Base-by-base conservation (phyloP, 2,888 invertebrate species). In the Parasteatoda lunata region DNA sequence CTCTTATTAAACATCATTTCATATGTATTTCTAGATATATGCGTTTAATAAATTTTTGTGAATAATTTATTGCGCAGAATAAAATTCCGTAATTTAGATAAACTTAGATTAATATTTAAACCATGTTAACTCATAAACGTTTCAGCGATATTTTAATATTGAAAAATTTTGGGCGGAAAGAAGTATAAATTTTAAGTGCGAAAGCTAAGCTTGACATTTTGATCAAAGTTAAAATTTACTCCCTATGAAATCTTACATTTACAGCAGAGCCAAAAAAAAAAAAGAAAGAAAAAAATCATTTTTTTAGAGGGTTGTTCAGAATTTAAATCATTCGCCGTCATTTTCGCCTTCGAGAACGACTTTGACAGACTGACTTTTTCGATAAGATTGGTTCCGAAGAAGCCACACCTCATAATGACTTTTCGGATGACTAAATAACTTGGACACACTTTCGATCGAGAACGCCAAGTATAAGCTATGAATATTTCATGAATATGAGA, bases 401-500 rank as follows among this genome's bases (percentile, higher is more conserved):
- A 84, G 72, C 83, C 83, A 84, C 83, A 84, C 83, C 83, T 84
- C 72, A 66, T 84, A 84, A 84, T 84, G 83, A 84, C 83, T 84
- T 77, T 77, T 71, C 69, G 77, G 77, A 84, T 77, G 83, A 77
- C 83, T 84, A 84, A 84, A 84, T 84, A 84, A 77, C 71, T 65
- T 84, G 72, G 77, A 82, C 69, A 76, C 51, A 51, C 71, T 64
- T 13, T 30, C 65, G 68, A 45, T 30, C 65, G 68, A 48, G 72
- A 79, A 69, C 54, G 48, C 65, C 65, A 70, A 77, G 59, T 68
- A 77, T 77, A n/a, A 64, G 77, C 54, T 77, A 84, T 84, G 83
- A 84, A 84, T 84, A 71, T 84, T 84, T 77, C 77, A 84, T 84
- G 83, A 45, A 84, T 77, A 84, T 84, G 83, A 77, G 71, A 70